A percentile compares a stretch with the other conserved stretches of the same genome.
Evolutionary conservation across 2,113 vertebrate species (phyloP).

Genomic region (Baryphthengus martii): DNA sequence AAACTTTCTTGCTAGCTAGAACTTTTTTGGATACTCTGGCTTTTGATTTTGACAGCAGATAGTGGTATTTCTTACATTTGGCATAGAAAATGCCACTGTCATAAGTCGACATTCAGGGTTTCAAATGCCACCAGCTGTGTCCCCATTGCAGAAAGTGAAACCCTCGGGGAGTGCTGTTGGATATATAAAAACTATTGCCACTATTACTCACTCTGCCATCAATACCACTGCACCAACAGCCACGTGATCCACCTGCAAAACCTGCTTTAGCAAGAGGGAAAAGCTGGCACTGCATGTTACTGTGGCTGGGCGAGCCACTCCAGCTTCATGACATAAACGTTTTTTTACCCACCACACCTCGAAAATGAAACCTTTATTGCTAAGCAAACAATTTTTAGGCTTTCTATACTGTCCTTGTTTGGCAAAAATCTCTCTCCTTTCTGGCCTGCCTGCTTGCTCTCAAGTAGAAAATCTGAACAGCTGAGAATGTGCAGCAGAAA

Average conservation of each 20-base stretch:
- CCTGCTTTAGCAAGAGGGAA: background rate
- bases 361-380: background rate
- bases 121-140: background rate
- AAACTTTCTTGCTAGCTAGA: background rate
- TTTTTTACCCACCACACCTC: background rate
- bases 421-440: background rate
- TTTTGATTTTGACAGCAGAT: background rate
- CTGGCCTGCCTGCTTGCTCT: background rate
- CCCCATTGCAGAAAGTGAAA: background rate
- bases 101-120: background rate
- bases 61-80: background rate
- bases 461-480: background rate
- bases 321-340: background rate
- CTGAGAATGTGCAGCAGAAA: background rate
- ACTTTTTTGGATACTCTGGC: background rate
- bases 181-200: background rate
- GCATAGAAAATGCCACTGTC: background rate
- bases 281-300: background rate
- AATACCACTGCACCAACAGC: background rate
- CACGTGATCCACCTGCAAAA: background rate
- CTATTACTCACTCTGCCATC: background rate
- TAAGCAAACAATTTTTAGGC: background rate
- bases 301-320: background rate
- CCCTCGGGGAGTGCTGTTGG: background rate
- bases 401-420: background rate